Percentiles rank a stretch among this genome's conserved stretches.
Conservation (phyloP, 1,140 invertebrate species). For the Neodiprion fabricii region DNA sequence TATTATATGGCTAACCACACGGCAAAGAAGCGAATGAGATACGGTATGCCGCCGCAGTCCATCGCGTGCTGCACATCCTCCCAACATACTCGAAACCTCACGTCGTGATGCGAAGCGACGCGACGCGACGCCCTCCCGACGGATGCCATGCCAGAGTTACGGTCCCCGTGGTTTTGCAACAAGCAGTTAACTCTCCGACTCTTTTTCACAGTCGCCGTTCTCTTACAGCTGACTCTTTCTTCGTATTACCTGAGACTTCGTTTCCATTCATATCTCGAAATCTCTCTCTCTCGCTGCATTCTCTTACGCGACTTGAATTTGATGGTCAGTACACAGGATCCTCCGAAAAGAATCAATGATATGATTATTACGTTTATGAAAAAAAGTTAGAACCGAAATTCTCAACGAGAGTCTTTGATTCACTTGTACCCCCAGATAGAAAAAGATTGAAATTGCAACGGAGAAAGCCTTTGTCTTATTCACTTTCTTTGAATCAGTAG, state of each 20-base stretch:
- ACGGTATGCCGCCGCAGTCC: conserved; percentile 15
- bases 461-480: too few relatives aligned
- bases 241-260: background rate
- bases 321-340: too few relatives aligned
- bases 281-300: background rate
- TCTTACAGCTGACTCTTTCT: background rate
- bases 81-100: conserved; percentile 26
- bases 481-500: too few relatives aligned
- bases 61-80: conserved; percentile 30
- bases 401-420: too few relatives aligned
- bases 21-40: conserved; percentile 43
- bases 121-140: conserved; percentile 8
- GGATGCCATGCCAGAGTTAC: conserved; percentile 33
- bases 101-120: conserved; percentile 23
- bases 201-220: conserved; percentile 14
- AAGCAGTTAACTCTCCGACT: conserved; percentile 38
- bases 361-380: too few relatives aligned
- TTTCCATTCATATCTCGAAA: background rate
- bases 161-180: conserved; percentile 40
- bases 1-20: conserved; percentile 30
- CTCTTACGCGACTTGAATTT: conserved; percentile 18
- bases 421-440: too few relatives aligned
- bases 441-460: too few relatives aligned
- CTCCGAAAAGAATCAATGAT: too few relatives aligned
- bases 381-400: too few relatives aligned